Evolutionary conservation across 2,888 invertebrate species (phyloP), one percentile per base, ranked within the genome.

Genomic region (Cheilosia soror): DNA sequence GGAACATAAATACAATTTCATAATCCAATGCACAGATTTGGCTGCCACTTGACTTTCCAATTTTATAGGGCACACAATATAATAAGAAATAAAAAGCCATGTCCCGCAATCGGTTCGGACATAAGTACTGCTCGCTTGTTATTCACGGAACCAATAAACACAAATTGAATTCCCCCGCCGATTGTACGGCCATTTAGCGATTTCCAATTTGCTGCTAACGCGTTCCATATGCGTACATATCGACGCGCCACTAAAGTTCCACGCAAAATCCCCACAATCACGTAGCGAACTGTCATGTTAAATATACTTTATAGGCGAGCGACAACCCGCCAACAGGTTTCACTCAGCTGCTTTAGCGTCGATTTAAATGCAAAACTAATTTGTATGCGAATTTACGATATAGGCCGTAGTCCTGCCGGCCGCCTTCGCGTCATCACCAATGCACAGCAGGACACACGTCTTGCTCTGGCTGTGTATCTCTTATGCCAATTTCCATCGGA

Each of bases 331-430:
- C 81, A 76, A 85, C 85, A 85, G 81, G 81, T 81, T 85, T 77
- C 85, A 85, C 40, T 85, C 81, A 81, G 72, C 85, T 76, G 76
- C 80, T 76, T 85, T 66, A 71, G 55, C 80, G 58, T 65, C 84
- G 68, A 85, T 85, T 85, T 85, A 77, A 85, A 85, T 85, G 76
- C 85, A 85, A 85, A 85, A 85, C 85, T 85, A 85, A 85, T 85
- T 85, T 85, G 85, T 77, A 85, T 31, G 44, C 42, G 42, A 77
- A 85, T 85, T 81, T 85, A 85, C 66, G 85, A 85, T 81, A 72
- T 63, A 47, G 72, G 44, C 72, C 62, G 55, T 27, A n/a, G 33
- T 57, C 42, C 42, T 27, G 40, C 57, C 66, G 62, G 40, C 57
- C 66, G 62, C 15, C 60, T 55, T 55, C 20, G 40, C 69, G 29